Conservation (phyloP, 2,113 vertebrate species). For the Pogona vitticeps region DNA sequence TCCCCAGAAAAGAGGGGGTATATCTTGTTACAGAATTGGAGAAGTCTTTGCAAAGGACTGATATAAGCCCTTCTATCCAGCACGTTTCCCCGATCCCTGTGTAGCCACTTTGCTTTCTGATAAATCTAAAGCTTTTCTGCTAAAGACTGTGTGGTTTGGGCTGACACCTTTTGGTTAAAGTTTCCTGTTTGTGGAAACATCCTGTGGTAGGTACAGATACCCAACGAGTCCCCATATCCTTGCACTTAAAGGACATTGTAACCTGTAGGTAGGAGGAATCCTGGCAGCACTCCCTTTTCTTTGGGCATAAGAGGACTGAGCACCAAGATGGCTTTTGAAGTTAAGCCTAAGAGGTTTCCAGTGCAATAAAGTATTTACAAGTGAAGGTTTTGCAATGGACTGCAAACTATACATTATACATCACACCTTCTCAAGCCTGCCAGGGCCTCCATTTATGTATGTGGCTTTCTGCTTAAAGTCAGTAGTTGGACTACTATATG, state of each 20-base stretch:
- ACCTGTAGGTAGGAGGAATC: slow-evolving; percentile 86
- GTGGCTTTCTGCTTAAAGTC: slow-evolving; percentile 90
- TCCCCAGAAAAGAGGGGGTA: slow-evolving; percentile 83
- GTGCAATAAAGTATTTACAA: slow-evolving; percentile 83
- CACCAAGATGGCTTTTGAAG: slow-evolving; percentile 86
- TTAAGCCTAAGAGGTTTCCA: slow-evolving; percentile 86
- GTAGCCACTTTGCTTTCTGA: slow-evolving; percentile 82
- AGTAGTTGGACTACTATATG: slow-evolving; percentile 96
- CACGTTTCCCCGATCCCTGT: slow-evolving; percentile 75
- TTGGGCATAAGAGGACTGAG: slow-evolving; percentile 90
- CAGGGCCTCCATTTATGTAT: slow-evolving; percentile 88
- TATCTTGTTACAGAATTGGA: slow-evolving; percentile 87
- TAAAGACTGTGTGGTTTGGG: slow-evolving; percentile 86
- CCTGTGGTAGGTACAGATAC: slow-evolving; percentile 89
- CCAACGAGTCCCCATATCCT: slow-evolving; percentile 80
- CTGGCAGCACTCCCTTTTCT: slow-evolving; percentile 83
- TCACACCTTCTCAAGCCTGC: slow-evolving; percentile 87
- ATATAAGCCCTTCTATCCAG: slow-evolving; percentile 82
- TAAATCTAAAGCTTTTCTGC: slow-evolving; percentile 78
- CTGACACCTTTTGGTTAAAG: slow-evolving; percentile 80
- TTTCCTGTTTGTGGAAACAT: slow-evolving; percentile 82
- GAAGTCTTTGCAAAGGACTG: slow-evolving; percentile 90
- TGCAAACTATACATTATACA: slow-evolving; percentile 84
- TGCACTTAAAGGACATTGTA: slow-evolving; percentile 82
- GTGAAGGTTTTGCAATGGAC: slow-evolving; percentile 89